Evolutionary conservation across 2,888 invertebrate species (phyloP).

Genomic region (Saturnia japonica): DNA sequence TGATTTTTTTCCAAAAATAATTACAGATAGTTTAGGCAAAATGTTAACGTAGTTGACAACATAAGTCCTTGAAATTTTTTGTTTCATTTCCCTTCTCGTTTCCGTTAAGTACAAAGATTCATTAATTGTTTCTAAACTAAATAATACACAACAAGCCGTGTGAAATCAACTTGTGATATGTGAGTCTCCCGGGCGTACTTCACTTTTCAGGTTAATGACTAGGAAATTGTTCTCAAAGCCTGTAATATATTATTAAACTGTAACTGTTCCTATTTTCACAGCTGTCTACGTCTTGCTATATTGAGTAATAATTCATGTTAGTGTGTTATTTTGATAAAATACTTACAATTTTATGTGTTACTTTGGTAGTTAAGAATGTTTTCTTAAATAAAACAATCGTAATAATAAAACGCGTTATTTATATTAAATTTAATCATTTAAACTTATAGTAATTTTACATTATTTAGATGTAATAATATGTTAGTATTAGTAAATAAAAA

Average conservation of each 20-base stretch:
- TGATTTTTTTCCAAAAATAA: too few relatives aligned
- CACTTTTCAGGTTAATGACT: conserved; percentile 38
- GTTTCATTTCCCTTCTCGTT: background rate
- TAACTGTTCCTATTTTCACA: conserved; percentile 31
- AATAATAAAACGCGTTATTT: background rate
- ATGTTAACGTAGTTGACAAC: too few relatives aligned
- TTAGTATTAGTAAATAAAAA: too few relatives aligned
- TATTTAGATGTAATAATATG: too few relatives aligned
- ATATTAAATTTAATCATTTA: background rate
- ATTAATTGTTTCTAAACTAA: conserved; percentile 8
- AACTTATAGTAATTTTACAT: too few relatives aligned
- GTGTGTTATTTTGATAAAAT: conserved; percentile 35
- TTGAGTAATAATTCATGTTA: conserved; percentile 46
- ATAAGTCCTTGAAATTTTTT: background rate
- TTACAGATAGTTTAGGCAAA: too few relatives aligned
- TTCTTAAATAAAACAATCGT: background rate
- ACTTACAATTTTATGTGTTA: background rate
- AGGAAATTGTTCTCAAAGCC: conserved; percentile 40
- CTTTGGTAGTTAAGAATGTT: background rate
- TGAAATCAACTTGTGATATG: conserved; percentile 10
- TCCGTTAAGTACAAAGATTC: background rate
- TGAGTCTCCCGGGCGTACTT: conserved; percentile 26
- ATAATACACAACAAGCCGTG: background rate
- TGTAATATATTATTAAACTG: conserved; percentile 32
- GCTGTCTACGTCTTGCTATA: conserved; percentile 34